Evolutionary conservation across 2,797 vertebrate genomes (phyloP).

Genomic region (Tapera naevia): DNA sequence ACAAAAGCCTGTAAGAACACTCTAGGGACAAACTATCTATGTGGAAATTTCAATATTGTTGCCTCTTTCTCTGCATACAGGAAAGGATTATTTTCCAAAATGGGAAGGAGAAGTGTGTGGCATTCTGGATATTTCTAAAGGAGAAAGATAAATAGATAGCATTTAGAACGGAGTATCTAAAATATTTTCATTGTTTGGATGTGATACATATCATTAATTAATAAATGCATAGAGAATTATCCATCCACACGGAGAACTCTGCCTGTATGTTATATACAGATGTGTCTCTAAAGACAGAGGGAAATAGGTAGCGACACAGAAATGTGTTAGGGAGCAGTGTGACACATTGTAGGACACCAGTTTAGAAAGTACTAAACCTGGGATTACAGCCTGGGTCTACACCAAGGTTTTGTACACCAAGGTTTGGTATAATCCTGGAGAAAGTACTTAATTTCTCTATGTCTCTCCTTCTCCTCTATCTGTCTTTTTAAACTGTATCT

Average conservation of each 20-base stretch:
- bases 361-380: background rate
- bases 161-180: background rate
- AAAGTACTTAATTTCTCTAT: background rate
- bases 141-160: constrained; percentile 24
- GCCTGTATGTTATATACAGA: background rate
- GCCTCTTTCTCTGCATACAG: constrained; percentile 35
- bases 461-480: background rate
- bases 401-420: background rate
- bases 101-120: background rate
- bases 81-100: constrained; percentile 39
- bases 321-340: background rate
- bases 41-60: constrained; percentile 8
- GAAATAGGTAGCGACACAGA: background rate
- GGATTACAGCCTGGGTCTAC: background rate
- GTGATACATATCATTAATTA: background rate
- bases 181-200: constrained; percentile 25
- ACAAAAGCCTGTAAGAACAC: constrained; percentile 58
- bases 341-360: background rate
- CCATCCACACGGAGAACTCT: background rate
- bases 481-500: background rate
- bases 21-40: constrained; percentile 40
- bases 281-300: background rate
- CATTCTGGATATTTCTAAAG: constrained; percentile 23
- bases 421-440: background rate
- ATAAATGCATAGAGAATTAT: background rate